Percentiles rank a stretch among this genome's conserved stretches.
These are phyloP conservation scores for Conopomorpha cramerella DNA, from an alignment of 1,140 invertebrate genomes.

Conservation along the genomic window DNA sequence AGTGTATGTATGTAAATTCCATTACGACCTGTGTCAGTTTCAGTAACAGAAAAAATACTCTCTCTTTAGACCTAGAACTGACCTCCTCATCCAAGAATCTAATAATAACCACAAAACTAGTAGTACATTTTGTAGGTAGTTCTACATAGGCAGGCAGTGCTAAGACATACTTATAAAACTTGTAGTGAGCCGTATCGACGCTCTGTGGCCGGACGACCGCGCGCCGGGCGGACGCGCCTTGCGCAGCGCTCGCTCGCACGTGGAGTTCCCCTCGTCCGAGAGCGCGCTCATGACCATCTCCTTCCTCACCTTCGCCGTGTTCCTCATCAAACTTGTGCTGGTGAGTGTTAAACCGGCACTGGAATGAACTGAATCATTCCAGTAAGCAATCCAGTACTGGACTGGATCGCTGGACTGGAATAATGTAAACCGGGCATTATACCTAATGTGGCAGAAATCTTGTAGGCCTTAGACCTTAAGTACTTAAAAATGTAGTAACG, in stretches of 20 bases:
- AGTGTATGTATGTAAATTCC: slow-evolving; percentile 7
- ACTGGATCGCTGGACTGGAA: too few relatives aligned
- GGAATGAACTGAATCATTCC: too few relatives aligned
- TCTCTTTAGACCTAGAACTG: too few relatives aligned
- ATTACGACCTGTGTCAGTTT: slow-evolving; percentile 21
- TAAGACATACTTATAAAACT: neutral
- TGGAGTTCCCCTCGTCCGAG: slow-evolving; percentile 80
- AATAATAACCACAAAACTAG: slow-evolving; percentile 14
- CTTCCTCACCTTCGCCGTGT: slow-evolving; percentile 82
- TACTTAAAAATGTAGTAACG: neutral
- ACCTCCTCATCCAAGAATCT: too few relatives aligned
- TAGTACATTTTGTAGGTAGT: slow-evolving; percentile 1
- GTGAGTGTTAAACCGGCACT: slow-evolving; percentile 59
- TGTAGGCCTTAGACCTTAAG: neutral
- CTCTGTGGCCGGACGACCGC: slow-evolving; percentile 32
- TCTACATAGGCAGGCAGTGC: too few relatives aligned
- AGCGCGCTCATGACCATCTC: slow-evolving; percentile 79
- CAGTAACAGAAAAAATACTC: too few relatives aligned
- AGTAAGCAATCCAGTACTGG: too few relatives aligned
- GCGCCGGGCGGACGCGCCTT: slow-evolving; percentile 19
- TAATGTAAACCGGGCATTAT: too few relatives aligned
- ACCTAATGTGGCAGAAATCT: neutral
- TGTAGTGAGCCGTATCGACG: slow-evolving; percentile 26
- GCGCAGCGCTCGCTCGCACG: slow-evolving; percentile 49
- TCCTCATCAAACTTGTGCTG: slow-evolving; percentile 80